Percentiles rank a stretch among this genome's conserved stretches.
phyloP scores from a whole-genome alignment of 2,888 invertebrate species.

The Volucella inflata region DNA sequence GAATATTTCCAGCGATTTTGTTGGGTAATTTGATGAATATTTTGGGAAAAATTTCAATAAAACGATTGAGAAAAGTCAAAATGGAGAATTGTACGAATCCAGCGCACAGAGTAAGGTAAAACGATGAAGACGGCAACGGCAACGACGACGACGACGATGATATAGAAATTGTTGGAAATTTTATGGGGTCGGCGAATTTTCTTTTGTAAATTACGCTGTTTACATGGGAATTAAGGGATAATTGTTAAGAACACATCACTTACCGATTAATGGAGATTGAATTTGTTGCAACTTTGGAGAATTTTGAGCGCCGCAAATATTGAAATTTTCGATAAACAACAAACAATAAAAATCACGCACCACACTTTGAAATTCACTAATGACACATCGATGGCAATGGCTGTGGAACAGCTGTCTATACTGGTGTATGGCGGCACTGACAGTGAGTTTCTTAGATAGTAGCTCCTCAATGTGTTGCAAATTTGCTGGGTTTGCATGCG shows the following conservation, averaged over 20 bases:
- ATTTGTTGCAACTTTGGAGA: constrained; percentile 49
- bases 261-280: constrained; percentile 61
- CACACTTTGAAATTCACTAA: constrained; percentile 74
- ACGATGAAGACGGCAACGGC: no score
- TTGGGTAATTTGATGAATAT: constrained; percentile 2
- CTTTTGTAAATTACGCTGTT: constrained; percentile 16
- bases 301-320: constrained; percentile 55
- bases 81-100: constrained; percentile 67
- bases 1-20: not conserved
- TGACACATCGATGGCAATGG: constrained; percentile 74
- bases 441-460: constrained; percentile 38
- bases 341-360: constrained; percentile 76
- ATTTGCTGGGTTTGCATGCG: constrained; percentile 38
- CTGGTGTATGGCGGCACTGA: constrained; percentile 67
- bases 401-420: constrained; percentile 70
- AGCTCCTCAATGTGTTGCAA: constrained; percentile 34
- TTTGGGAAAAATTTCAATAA: constrained; percentile 18
- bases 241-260: constrained; percentile 51
- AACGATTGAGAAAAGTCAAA: constrained; percentile 60
- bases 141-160: constrained; percentile 21
- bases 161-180: constrained; percentile 59
- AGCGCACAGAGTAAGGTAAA: not conserved
- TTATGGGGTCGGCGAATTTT: constrained; percentile 56
- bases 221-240: constrained; percentile 1
- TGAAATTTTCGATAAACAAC: constrained; percentile 73